These are phyloP conservation scores for Hyaena hyaena DNA, from an alignment of 2,113 vertebrate species.

Conservation along the genomic window DNA sequence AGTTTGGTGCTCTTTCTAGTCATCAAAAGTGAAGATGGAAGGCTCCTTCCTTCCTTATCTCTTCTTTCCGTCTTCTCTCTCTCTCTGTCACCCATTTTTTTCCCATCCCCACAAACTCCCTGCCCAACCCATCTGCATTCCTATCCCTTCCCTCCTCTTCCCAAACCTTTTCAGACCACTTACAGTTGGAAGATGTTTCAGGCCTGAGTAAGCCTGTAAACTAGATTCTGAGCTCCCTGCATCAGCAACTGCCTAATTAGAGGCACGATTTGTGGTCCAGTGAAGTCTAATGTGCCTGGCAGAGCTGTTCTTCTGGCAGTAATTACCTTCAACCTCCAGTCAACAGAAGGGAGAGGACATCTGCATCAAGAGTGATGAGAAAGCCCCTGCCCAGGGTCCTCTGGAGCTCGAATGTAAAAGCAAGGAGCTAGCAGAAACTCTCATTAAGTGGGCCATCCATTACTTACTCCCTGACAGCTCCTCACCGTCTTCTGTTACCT, in stretches of 20 bases:
- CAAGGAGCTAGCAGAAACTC: background rate
- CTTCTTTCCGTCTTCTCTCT: background rate
- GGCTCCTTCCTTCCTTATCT: background rate
- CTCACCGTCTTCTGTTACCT: background rate
- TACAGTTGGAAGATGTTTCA: background rate
- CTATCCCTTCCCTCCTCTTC: background rate
- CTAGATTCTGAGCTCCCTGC: background rate
- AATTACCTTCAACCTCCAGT: constrained; percentile 71
- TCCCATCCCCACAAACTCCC: background rate
- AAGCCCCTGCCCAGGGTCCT: constrained; percentile 4
- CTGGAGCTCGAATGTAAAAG: background rate
- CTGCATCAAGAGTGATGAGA: constrained; percentile 33
- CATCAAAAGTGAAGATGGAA: background rate
- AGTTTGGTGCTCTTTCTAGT: background rate
- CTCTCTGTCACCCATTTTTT: background rate
- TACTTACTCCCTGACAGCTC: background rate
- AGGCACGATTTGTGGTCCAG: constrained; percentile 37
- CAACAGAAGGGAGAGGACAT: constrained; percentile 63
- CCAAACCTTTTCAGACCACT: background rate
- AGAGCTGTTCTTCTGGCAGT: background rate
- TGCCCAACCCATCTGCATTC: too few species aligned
- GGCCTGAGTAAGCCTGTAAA: constrained; percentile 6
- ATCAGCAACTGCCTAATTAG: constrained; percentile 73
- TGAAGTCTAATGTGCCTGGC: constrained; percentile 31
- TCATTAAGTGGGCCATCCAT: background rate